Base-by-base conservation (phyloP, 1,140 invertebrate genomes). In the Elymnias hypermnestra region DNA sequence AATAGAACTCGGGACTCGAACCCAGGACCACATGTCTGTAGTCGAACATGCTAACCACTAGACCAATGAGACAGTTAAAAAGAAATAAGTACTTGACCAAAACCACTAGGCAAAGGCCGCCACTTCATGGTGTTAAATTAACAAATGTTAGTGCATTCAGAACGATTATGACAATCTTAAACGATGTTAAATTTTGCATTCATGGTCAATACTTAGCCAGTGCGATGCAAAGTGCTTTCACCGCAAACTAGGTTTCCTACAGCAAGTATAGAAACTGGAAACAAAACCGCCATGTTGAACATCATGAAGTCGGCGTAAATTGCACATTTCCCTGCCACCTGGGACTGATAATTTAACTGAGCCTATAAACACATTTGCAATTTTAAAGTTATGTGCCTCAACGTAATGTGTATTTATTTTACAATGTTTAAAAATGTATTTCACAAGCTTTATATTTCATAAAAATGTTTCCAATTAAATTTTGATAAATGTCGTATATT, bases 241-340 rank as follows among this genome's bases (percentile, higher is more conserved):
- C 45, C 37, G 37, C 13, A 25, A 48, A 33, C 37, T 40, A 22
- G 37, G 23, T 48, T 25, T 21, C 12, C 15, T 36, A 13, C 13
- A 29, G 44, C 18, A 40, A n/a, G n/a, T n/a, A n/a, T 14, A 47
- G n/a, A 48, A 33, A 48, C 33, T 45, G 23, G 36, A 23, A 39
- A 39, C 22, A 45, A 26, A 15, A 47, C 36, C 35, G 37, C 25
- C 36, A 43, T 23, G 19, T 33, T 33, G 26, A 33, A 22, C 23
- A 3, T 14, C 18, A 22, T 12, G 26, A 29, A 9, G 13, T 29
- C 0, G 13, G 39, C 26, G 33, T 39, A 47, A 47, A 47, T 38
- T n/a, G 23, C 23, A 25, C 23, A 25, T 25, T 8, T 25, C 23
- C 9, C n/a, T n/a, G n/a, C n/a, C n/a, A n/a, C n/a, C n/a, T n/a